Evolutionary conservation across 2,113 vertebrate species (phyloP).

Genomic region (Oenanthe melanoleuca): DNA sequence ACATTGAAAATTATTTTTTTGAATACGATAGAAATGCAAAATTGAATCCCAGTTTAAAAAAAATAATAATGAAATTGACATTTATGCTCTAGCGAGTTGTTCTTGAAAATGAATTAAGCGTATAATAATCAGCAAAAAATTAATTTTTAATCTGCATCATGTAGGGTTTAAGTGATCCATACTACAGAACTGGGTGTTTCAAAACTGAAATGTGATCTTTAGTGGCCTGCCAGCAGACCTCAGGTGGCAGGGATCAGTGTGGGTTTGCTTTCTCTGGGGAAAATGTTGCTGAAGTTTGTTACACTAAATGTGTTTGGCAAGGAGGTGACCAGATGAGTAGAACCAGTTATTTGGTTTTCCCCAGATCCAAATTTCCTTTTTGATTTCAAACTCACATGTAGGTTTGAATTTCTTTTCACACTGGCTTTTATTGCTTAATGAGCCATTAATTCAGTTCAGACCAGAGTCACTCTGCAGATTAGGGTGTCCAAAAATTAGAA

Average conservation of each 20-base stretch:
- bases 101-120: constrained; percentile 48
- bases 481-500: not conserved
- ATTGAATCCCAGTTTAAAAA: constrained; percentile 71
- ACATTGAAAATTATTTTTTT: constrained; percentile 72
- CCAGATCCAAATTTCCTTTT: not conserved
- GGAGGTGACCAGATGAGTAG: not conserved
- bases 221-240: constrained; percentile 47
- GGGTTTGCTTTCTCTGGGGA: not conserved
- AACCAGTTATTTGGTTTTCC: not conserved
- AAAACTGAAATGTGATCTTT: not conserved
- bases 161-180: constrained; percentile 47
- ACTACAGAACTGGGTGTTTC: constrained; percentile 34
- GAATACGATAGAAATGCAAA: constrained; percentile 78
- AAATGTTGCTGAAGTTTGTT: not conserved
- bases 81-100: constrained; percentile 72
- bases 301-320: not conserved
- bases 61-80: constrained; percentile 75
- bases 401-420: not conserved
- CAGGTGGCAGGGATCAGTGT: not conserved
- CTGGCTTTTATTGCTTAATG: not conserved
- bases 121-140: constrained; percentile 42
- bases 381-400: not conserved
- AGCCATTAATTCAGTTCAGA: not conserved
- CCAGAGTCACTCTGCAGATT: not conserved
- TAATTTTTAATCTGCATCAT: constrained; percentile 65